Base-by-base conservation (phyloP, 2,888 invertebrate species). In the Melanargia galathea region DNA sequence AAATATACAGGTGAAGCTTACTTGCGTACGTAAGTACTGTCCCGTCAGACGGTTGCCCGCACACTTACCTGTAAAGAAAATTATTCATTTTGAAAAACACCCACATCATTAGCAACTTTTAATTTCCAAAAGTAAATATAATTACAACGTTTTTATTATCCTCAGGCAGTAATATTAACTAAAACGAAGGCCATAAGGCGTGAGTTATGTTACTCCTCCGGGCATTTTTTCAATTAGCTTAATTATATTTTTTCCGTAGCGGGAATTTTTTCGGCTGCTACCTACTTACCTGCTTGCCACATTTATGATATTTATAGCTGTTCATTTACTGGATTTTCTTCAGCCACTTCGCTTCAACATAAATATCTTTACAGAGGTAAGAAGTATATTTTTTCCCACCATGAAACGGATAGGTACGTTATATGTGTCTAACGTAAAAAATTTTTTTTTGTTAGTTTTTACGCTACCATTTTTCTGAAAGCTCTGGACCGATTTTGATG, bases 221-320 rank as follows among this genome's bases (percentile, higher is more conserved):
- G 76, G 72, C 77, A 75, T 83, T 86, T 86, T 84, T 82, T 72
- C 83, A 86, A 87, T 88, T 88, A 85, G 70, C 75, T 82, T 87
- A 83, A 87, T 87, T 85, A 79, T 81, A 78, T 78, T 84, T 82
- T 82, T 82, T 80, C 71, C 70, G n/a, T 26, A 24, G 49, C 48
- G 35, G 22, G 24, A 38, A 22, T 26, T 55, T 62, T 54, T 62
- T 56, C 30, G 26, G 26, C 5, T 13, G 2, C 20, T 11, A 35
- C 43, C 48, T 40, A 20, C 45, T 49, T 56, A 40, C 43, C 45
- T 46, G 48, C 38, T 58, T 20, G 48, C 20, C 38, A 49, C 57
- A 57, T 57, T 66, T 57, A 46, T 13, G 48, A 63, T 67, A 26
- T 60, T 67, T 63, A 65, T 62, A 60, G 60, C 52, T 43, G 60